Evolutionary conservation across 2,797 vertebrate species (phyloP).

Genomic region (Leucoraja ocellata): DNA sequence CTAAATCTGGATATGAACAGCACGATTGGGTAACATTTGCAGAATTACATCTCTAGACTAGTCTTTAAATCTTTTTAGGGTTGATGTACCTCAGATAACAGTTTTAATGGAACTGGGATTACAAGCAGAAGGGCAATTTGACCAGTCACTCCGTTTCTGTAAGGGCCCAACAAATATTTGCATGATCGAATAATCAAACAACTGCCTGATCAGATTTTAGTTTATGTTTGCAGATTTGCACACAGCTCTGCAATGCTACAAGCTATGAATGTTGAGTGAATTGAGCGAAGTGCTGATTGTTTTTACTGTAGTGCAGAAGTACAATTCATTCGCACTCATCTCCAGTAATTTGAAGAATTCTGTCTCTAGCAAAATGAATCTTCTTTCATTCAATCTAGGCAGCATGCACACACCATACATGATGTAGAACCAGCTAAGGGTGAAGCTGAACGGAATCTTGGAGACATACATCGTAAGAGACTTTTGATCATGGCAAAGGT

Average conservation of each 20-base stretch:
- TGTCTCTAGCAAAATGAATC: neutral
- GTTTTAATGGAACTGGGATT: conserved; percentile 26
- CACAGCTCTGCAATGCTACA: neutral
- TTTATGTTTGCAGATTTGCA: conserved; percentile 24
- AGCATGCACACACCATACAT: neutral
- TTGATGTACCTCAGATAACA: conserved; percentile 25
- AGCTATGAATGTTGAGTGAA: neutral
- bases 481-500: no score
- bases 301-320: neutral
- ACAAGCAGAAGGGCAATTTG: conserved; percentile 32
- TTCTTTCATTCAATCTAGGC: neutral
- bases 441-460: neutral
- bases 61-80: conserved; percentile 15
- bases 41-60: conserved; percentile 6
- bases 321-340: neutral
- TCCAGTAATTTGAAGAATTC: neutral
- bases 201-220: conserved; percentile 34
- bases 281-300: neutral
- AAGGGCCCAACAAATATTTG: conserved; percentile 21
- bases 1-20: neutral
- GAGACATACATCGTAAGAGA: neutral
- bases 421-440: neutral
- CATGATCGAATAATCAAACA: conserved; percentile 33
- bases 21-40: conserved; percentile 1
- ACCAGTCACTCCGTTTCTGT: conserved; percentile 24